Evolutionary conservation across 2,113 vertebrate species (phyloP).

Genomic region (Geococcyx californianus): DNA sequence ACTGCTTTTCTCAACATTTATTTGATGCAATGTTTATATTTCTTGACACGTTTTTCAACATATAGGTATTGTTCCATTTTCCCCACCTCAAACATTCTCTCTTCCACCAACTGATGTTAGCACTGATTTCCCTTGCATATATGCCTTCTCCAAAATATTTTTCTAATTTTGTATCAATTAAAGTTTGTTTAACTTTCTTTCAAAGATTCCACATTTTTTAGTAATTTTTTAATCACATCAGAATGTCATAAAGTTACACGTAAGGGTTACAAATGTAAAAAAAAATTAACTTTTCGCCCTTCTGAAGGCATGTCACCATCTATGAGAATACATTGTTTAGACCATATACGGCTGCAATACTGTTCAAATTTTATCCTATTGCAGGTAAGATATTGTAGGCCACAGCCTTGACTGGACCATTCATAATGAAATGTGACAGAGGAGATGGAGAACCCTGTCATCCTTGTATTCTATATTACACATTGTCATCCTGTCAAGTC

Average conservation of each 20-base stretch:
- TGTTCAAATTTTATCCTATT: conserved; percentile 58
- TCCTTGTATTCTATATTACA: conserved; percentile 61
- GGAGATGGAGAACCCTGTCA: conserved; percentile 73
- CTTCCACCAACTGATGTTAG: background rate
- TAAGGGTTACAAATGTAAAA: background rate
- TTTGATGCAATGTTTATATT: background rate
- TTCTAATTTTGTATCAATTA: background rate
- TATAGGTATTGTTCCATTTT: background rate
- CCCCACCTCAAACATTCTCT: background rate
- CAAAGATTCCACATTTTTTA: background rate
- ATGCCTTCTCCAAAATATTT: background rate
- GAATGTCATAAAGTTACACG: background rate
- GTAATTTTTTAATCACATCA: background rate
- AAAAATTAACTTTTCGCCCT: background rate
- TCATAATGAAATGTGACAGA: conserved; percentile 71
- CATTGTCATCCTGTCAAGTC: conserved; percentile 73
- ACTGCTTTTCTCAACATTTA: background rate
- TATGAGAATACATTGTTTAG: background rate
- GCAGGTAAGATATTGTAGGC: conserved; percentile 55
- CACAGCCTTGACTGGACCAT: conserved; percentile 71
- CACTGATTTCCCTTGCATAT: background rate
- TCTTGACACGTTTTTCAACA: background rate
- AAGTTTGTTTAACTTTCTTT: background rate
- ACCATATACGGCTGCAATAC: background rate
- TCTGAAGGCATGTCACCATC: background rate